Evolutionary conservation across 2,797 vertebrate genomes (phyloP), one percentile per base, ranked within the genome.

Genomic region (Myotis findleyi): DNA sequence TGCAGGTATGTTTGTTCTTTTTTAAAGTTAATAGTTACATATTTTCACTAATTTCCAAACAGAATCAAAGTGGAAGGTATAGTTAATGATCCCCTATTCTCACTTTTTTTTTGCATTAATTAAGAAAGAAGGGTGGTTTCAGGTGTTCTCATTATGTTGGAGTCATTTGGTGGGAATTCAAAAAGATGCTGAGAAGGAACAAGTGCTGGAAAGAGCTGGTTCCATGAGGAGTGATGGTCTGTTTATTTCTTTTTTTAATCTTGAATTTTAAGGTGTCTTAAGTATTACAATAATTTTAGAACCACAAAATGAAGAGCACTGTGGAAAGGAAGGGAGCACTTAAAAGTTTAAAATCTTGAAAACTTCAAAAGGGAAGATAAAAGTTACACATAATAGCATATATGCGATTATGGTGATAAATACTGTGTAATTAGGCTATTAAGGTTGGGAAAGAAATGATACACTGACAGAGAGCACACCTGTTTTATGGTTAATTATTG

Each of bases 71-170:
- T 76, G 87, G 2, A 94, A 73, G 44, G 69, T 55, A 8, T 66
- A 59, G 33, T 91, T 47, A 81, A 20, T 59, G 8, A 81, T 64
- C 71, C 20, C 51, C 14, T 77, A 33, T 72, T 49, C 36, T 95
- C 30, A 2, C 3, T 91, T 95, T 92, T 66, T 66, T 66, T 91
- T 73, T 95, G 87, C 51, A 82, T 82, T 81, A 93, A 73, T 57
- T 30, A 64, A 87, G 33, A 47, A 95, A 95, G 20, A 68, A 91
- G 75, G 69, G 83, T 3, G 82, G 7, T 83, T 87, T 88, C 44
- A 75, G 44, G 2, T 95, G 27, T 87, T 95, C 73, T 86, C 90
- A 87, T 96, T 41, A 89, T 25, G 62, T 8, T 92, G 91, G 92
- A 97, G 79, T 73, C 55, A 84, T 69, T 95, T 91, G 83, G 1